Evolutionary conservation across 1,140 invertebrate species (phyloP).

Genomic region (Lepidotrigona ventralis): DNA sequence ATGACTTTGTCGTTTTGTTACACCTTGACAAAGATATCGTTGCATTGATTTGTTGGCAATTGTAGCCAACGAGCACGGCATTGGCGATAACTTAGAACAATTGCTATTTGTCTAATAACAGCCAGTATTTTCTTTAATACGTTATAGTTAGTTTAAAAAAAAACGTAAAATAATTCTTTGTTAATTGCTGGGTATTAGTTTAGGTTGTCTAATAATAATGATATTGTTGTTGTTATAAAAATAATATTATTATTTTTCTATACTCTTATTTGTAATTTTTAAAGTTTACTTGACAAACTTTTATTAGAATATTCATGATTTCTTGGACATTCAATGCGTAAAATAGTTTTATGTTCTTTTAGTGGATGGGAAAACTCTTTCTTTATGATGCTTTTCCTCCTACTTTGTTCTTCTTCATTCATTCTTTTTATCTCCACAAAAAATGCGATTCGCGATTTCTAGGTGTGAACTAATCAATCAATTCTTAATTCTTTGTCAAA

Average conservation of each 20-base stretch:
- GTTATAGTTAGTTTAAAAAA: not conserved
- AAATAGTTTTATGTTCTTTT: no score
- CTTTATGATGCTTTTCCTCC: no score
- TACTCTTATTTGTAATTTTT: no score
- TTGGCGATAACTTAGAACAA: conserved; percentile 14
- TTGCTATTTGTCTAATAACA: not conserved
- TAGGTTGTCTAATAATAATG: not conserved
- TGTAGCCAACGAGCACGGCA: not conserved
- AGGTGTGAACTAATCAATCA: not conserved
- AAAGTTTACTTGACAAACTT: no score
- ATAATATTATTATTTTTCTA: no score
- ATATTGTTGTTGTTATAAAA: no score
- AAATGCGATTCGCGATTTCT: no score
- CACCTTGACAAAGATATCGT: not conserved
- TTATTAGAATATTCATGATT: no score
- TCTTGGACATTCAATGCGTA: no score
- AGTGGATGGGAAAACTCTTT: no score
- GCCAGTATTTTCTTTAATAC: not conserved
- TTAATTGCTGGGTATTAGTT: not conserved
- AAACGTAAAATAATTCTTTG: not conserved
- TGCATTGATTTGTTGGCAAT: not conserved
- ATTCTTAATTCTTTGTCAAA: not conserved
- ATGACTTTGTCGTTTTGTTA: not conserved
- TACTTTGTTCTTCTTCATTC: no score
- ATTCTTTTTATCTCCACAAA: not conserved